Base-by-base conservation (phyloP, 2,888 invertebrate species). In the Tiliacea aurago region DNA sequence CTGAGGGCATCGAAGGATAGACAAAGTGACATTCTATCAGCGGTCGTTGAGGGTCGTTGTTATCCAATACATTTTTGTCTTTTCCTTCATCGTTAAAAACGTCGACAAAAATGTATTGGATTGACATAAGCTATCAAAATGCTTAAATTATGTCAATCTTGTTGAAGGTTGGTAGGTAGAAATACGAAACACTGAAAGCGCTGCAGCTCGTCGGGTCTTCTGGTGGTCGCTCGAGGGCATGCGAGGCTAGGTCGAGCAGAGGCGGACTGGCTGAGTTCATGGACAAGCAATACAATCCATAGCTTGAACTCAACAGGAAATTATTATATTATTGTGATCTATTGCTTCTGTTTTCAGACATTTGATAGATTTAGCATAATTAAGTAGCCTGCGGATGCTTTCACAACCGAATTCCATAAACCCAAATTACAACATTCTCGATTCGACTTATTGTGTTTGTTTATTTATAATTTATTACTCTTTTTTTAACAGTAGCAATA, bases 401-500 rank as follows among this genome's bases (percentile, higher is more conserved):
- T 73, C 23, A 15, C 11, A 61, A 73, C 15, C 9, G 6, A 45
- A 20, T 53, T 28, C 0, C 6, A 6, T 45, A 74, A 53, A 20
- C 18, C 23, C 15, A 69, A 45, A 69, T 37, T 1, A 28, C 3
- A 37, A 37, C 1, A 3, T 23, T 43, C 4, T 41, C 18, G 1
- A 10, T 23, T n/a, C 20, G 13, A 13, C 4, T 6, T 6, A 13
- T 53, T n/a, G n/a, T n/a, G 10, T 13, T 13, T 58, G 47, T 49
- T 73, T 33, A 28, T 72, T 37, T 41, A 9, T 23, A 23, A 47
- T 71, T 37, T 45, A 58, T 66, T 20, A 20, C 43, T 51, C 0
- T 53, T 71, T 23, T 53, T 71, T 23, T 51, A 41, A n/a, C 45
- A 58, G 47, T 45, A 65, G 43, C 43, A 58, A 49, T 58, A 23